These are phyloP conservation scores for Arvicanthis niloticus DNA, from an alignment of 2,113 vertebrate species.

Conservation along the genomic window DNA sequence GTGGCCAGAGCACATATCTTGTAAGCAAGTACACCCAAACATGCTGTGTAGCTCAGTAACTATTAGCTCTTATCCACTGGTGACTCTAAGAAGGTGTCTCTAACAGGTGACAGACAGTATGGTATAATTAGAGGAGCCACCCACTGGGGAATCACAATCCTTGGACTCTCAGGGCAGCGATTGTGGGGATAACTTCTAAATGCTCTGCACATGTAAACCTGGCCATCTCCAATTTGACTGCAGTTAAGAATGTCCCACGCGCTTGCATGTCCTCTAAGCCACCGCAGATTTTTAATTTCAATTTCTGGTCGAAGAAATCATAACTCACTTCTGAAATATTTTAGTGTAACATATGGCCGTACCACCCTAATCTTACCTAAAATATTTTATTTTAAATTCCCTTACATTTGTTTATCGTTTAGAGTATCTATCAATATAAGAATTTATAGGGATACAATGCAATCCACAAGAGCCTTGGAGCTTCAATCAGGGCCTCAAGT, in stretches of 20 bases:
- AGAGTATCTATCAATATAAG: neutral
- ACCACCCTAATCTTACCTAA: neutral
- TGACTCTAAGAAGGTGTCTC: neutral
- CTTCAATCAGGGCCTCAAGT: neutral
- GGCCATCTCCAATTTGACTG: neutral
- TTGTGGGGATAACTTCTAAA: neutral
- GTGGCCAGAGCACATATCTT: accelerated
- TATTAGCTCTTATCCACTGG: neutral
- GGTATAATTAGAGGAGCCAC: neutral
- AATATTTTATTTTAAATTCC: neutral
- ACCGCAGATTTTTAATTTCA: neutral
- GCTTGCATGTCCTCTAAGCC: neutral
- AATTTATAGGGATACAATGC: neutral
- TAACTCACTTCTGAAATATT: neutral
- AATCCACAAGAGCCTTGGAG: neutral
- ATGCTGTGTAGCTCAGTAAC: neutral
- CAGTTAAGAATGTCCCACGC: neutral
- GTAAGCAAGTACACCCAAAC: neutral
- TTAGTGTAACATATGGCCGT: neutral
- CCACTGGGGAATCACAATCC: neutral
- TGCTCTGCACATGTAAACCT: neutral
- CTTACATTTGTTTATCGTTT: neutral
- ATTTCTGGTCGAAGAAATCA: neutral
- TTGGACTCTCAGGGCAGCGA: neutral
- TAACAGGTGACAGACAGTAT: neutral